A percentile compares a stretch with the other conserved stretches of the same genome.
Evolutionary conservation across 2,888 invertebrate genomes (phyloP).

Genomic region (Drosophila bunnanda): DNA sequence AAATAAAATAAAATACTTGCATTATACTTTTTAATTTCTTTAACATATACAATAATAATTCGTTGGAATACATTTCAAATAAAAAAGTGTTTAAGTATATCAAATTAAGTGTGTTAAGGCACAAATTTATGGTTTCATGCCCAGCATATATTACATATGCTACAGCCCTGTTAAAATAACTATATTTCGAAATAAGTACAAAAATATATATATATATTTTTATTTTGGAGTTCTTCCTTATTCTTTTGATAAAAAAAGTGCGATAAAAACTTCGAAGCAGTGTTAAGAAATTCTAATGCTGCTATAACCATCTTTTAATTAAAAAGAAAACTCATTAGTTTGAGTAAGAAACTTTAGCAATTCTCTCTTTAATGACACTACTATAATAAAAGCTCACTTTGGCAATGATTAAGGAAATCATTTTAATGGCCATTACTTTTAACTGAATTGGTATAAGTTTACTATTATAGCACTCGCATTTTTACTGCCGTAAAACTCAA

Average conservation of each 20-base stretch:
- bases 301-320: not conserved
- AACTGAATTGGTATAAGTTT: not conserved
- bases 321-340: not conserved
- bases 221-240: too few species aligned
- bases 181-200: too few species aligned
- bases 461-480: not conserved
- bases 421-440: not conserved
- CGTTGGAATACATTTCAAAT: too few species aligned
- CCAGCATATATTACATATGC: too few species aligned
- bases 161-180: too few species aligned
- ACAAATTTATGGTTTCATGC: too few species aligned
- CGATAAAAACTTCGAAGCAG: not conserved
- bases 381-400: not conserved
- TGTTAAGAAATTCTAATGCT: not conserved
- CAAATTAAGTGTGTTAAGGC: too few species aligned
- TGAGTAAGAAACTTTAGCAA: not conserved
- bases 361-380: not conserved
- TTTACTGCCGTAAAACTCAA: constrained; percentile 10
- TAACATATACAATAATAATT: too few species aligned
- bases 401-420: not conserved
- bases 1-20: not conserved
- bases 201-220: too few species aligned
- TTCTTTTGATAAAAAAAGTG: too few species aligned
- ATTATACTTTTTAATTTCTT: too few species aligned
- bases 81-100: too few species aligned